Evolutionary conservation across 2,113 vertebrate species (phyloP), one percentile per base, ranked within the genome.

Genomic region (Bujurquina vittata): DNA sequence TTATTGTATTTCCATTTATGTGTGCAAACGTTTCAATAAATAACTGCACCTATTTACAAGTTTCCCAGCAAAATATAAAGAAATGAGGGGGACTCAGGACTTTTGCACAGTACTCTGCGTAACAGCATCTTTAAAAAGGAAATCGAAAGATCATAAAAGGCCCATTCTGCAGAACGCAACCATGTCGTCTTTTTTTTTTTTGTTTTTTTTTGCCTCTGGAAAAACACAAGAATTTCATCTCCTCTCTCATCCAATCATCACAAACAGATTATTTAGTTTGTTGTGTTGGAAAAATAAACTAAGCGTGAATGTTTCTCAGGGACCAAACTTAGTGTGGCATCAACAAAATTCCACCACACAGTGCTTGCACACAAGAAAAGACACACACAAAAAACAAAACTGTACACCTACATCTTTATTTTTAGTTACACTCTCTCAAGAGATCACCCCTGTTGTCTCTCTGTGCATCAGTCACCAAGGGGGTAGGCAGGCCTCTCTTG

Each of bases 401-500:
- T 54, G 52, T 60, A 72, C 17, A 49, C 40, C 76, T 54, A 79
- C 74, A 60, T 65, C 73, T 67, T 81, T 54, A 80, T 74, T 77
- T 59, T 55, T 80, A 69, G 81, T 33, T 59, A 26, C 54, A 73
- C 55, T 78, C 59, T 83, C 83, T 86, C 60, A 46, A 10, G 35
- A 75, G 55, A 84, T 60, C 65, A 31, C 58, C 26, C 56, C 62
- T 83, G 49, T 72, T 62, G 81, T 83, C 78, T 79, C 76, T 65
- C 82, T 83, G 75, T 83, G 77, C 75, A 49, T 92, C 88, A 82
- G 84, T 90, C 89, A 91, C 67, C 63, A 37, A 81, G 43, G 10
- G 87, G 75, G 67, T 72, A 83, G 88, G 69, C 75, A 40, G 74
- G 82, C 49, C 72, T 89, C 92, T 88, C 89, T 31, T 17, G 91